Conservation (phyloP, 2,113 vertebrate genomes). For the Setophaga petechia region DNA sequence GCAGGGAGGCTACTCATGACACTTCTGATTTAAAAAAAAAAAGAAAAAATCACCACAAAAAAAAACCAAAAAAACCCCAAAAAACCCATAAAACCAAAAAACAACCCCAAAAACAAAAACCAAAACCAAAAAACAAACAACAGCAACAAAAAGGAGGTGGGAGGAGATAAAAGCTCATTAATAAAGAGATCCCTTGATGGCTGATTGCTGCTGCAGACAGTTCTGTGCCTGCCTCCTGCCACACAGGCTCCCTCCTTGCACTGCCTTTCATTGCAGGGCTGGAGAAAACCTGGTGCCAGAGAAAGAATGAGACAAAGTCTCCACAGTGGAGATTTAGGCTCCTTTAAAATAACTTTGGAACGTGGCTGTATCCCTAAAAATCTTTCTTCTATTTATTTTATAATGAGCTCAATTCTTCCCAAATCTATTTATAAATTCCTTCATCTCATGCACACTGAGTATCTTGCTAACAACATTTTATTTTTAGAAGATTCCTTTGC, state of each 20-base stretch:
- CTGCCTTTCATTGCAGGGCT: neutral
- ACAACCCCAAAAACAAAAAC: no score
- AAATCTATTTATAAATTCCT: conserved; percentile 24
- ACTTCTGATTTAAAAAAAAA: neutral
- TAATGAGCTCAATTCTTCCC: neutral
- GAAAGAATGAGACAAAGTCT: neutral
- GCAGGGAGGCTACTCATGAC: neutral
- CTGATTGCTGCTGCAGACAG: neutral
- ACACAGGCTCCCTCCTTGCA: neutral
- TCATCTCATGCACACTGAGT: neutral
- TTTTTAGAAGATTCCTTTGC: conserved; percentile 67
- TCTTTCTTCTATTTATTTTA: neutral
- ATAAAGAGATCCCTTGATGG: neutral
- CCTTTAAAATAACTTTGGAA: conserved; percentile 2
- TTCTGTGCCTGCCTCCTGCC: neutral
- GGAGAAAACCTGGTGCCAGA: neutral
- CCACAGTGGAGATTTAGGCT: neutral
- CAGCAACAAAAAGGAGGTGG: neutral
- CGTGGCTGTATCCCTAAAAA: neutral
- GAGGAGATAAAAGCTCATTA: neutral
- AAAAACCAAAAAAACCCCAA: no score
- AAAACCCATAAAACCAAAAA: no score
- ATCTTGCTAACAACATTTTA: conserved; percentile 35
- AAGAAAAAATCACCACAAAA: neutral
- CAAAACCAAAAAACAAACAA: no score